phyloP scores from a whole-genome alignment of 2,113 vertebrate genomes.

The Tor tambroides region DNA sequence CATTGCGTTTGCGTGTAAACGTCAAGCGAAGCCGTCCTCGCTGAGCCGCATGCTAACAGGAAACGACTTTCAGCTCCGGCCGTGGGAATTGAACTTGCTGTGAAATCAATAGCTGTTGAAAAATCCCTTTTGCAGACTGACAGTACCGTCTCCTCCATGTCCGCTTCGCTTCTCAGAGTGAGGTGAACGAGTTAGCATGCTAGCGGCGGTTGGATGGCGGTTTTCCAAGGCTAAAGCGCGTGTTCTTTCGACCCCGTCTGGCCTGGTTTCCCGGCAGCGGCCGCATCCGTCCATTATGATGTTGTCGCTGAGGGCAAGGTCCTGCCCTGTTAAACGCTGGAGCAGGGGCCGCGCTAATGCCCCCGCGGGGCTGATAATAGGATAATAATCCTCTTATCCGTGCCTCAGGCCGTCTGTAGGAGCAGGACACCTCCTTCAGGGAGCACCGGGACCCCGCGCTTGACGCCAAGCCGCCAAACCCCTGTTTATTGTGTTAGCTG shows the following conservation, averaged over 20 bases:
- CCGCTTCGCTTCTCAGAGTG: constrained; percentile 35
- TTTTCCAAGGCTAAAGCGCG: constrained; percentile 32
- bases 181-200: constrained; percentile 28
- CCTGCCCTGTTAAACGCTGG: constrained; percentile 72
- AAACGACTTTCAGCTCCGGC: neutral
- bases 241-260: constrained; percentile 17
- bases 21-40: neutral
- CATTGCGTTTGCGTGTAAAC: neutral
- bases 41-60: no score
- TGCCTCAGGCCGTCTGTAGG: constrained; percentile 62
- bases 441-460: no score
- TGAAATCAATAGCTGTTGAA: constrained; percentile 24
- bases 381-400: constrained; percentile 79
- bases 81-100: constrained; percentile 13
- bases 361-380: constrained; percentile 73
- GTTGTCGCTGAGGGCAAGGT: constrained; percentile 64
- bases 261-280: neutral
- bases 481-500: no score
- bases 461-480: no score
- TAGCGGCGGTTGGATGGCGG: neutral
- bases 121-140: neutral
- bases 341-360: constrained; percentile 65
- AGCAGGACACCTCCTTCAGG: constrained; percentile 18
- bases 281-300: constrained; percentile 48
- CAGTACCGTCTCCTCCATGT: neutral